phyloP scores from a whole-genome alignment of 2,888 invertebrate species.

The Pseudeuparius sepicola region DNA sequence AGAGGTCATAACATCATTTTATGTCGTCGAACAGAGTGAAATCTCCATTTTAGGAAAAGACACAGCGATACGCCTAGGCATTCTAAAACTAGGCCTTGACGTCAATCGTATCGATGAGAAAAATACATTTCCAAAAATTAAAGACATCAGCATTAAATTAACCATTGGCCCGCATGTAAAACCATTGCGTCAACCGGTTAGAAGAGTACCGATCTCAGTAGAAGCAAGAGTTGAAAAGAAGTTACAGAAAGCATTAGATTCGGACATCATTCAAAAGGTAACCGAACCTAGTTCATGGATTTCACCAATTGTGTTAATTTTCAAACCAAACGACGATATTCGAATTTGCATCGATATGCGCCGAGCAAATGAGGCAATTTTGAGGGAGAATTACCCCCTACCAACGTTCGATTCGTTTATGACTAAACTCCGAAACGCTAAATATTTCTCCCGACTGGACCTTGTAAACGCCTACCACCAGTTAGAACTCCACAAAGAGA shows the following conservation, averaged over 20 bases:
- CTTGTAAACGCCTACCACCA: constrained; percentile 25
- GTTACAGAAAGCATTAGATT: constrained; percentile 11
- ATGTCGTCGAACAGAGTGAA: constrained; percentile 18
- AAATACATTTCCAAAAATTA: constrained; percentile 16
- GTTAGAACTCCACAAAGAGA: constrained; percentile 19
- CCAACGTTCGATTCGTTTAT: too few relatives aligned
- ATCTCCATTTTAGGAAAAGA: constrained; percentile 19
- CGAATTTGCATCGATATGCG: constrained; percentile 29
- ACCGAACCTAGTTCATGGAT: constrained; percentile 25
- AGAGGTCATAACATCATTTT: constrained; percentile 19
- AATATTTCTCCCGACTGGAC: too few relatives aligned
- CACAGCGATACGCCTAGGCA: constrained; percentile 17
- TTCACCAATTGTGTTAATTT: constrained; percentile 27
- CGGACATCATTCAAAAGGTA: constrained; percentile 27
- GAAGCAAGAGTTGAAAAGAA: constrained; percentile 16
- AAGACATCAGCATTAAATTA: constrained; percentile 13
- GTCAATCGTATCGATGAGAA: constrained; percentile 8
- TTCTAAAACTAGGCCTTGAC: constrained; percentile 15
- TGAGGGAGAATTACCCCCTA: too few relatives aligned
- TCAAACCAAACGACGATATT: constrained; percentile 25
- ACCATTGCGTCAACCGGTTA: constrained; percentile 14
- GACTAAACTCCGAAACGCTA: constrained; percentile 22
- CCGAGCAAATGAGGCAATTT: too few relatives aligned
- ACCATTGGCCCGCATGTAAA: constrained; percentile 13
- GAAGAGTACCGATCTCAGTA: constrained; percentile 13